Evolutionary conservation across 2,113 vertebrate species (phyloP).

Genomic region (Strigops habroptila): DNA sequence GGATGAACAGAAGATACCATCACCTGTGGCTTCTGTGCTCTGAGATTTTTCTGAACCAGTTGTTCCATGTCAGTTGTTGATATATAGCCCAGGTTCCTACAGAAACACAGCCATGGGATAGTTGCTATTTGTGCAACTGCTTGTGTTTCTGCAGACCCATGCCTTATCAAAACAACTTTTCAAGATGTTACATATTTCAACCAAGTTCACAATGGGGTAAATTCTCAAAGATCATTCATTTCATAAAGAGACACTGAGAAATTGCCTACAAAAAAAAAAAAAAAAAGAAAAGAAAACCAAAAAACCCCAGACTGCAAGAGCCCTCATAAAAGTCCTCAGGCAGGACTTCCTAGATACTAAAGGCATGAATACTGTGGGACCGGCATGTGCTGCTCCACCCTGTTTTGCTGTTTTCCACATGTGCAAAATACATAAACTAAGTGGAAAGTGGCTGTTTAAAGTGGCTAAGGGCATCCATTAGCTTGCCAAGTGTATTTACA

Average conservation of each 20-base stretch:
- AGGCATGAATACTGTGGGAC: background rate
- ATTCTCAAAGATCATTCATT: background rate
- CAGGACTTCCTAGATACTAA: background rate
- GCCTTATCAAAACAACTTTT: background rate
- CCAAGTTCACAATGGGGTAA: background rate
- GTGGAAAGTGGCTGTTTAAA: constrained; percentile 8
- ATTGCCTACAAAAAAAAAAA: background rate
- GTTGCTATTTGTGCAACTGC: rapidly evolving
- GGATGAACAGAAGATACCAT: background rate
- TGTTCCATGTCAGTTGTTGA: background rate
- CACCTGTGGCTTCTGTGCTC: background rate
- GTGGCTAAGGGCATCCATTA: background rate
- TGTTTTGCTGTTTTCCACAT: background rate
- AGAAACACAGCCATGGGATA: background rate
- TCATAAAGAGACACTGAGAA: background rate
- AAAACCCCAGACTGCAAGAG: background rate
- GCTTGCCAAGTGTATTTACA: constrained; percentile 3
- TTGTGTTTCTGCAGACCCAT: rapidly evolving
- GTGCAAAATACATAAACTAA: background rate
- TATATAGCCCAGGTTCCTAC: background rate
- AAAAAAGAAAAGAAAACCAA: background rate
- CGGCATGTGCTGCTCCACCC: background rate
- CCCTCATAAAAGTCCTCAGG: background rate
- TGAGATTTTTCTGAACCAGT: background rate
- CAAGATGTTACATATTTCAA: background rate